phyloP scores from a whole-genome alignment of 2,888 invertebrate species.

The Baccha elongata region DNA sequence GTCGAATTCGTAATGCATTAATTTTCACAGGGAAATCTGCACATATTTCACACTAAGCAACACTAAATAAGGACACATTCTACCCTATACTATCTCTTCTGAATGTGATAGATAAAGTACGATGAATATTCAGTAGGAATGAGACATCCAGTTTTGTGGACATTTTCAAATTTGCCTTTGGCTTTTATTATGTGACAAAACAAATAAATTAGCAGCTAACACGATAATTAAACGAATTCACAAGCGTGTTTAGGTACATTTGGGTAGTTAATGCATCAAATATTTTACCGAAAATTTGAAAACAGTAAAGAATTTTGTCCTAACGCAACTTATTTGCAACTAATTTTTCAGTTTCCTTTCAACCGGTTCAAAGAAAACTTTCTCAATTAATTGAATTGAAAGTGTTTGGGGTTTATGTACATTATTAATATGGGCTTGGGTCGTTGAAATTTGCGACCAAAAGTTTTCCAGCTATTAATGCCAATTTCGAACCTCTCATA shows the following conservation, averaged over 20 bases:
- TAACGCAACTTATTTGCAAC: background rate
- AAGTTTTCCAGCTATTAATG: conserved; percentile 10
- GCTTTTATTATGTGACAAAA: background rate
- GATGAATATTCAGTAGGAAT: conserved; percentile 18
- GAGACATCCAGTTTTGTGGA: no score
- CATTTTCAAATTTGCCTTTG: background rate
- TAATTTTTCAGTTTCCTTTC: background rate
- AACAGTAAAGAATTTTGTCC: background rate
- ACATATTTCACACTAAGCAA: conserved; percentile 4
- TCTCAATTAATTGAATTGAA: conserved; percentile 19
- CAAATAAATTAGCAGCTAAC: background rate
- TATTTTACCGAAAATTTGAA: no score
- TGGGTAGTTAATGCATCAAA: background rate
- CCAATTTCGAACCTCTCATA: background rate
- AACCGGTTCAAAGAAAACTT: background rate
- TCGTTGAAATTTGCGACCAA: conserved; percentile 3
- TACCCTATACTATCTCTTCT: conserved; percentile 1
- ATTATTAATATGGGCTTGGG: background rate
- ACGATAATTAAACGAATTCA: background rate
- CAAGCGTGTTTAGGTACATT: background rate
- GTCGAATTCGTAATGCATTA: conserved; percentile 32
- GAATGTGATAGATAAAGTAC: conserved; percentile 2
- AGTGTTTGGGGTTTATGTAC: conserved; percentile 6
- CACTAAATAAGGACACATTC: conserved; percentile 10
- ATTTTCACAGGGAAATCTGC: conserved; percentile 3